phyloP scores from a whole-genome alignment of 2,113 vertebrate genomes.

The Cavia aperea region DNA sequence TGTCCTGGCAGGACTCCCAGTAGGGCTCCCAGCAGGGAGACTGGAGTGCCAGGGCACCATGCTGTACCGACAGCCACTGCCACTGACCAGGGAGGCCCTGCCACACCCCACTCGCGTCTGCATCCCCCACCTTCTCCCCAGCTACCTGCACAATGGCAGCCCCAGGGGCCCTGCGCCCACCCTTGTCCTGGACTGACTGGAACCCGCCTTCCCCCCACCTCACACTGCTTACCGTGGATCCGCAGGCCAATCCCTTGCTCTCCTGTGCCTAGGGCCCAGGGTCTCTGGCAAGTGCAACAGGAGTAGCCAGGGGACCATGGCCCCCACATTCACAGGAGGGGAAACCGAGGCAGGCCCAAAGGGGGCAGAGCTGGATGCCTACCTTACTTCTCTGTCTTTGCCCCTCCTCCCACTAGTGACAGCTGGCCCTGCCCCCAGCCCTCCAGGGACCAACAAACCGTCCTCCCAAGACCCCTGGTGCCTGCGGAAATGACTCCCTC shows the following conservation, averaged over 20 bases:
- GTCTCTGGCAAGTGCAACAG: not conserved
- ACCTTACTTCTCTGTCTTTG: not conserved
- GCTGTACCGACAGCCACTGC: too few species aligned
- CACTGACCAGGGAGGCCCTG: too few species aligned
- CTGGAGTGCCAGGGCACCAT: accelerated
- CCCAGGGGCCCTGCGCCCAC: not conserved
- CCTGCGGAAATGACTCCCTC: not conserved
- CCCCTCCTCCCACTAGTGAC: accelerated
- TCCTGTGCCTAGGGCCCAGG: accelerated
- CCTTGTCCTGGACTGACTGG: constrained; percentile 52
- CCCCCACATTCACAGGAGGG: not conserved
- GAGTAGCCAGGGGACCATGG: not conserved
- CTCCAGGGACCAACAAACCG: not conserved
- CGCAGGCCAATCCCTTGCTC: not conserved
- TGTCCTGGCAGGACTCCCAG: too few species aligned
- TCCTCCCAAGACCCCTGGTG: accelerated
- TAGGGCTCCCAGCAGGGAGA: not conserved
- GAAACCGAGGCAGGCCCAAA: not conserved
- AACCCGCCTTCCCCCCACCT: constrained; percentile 56
- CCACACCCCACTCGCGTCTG: not conserved
- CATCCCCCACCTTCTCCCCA: not conserved
- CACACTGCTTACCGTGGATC: constrained; percentile 8
- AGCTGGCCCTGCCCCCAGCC: too few species aligned
- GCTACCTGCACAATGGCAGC: not conserved
- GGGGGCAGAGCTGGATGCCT: not conserved